phyloP scores from a whole-genome alignment of 1,140 invertebrate species.

The Prorops nasuta region DNA sequence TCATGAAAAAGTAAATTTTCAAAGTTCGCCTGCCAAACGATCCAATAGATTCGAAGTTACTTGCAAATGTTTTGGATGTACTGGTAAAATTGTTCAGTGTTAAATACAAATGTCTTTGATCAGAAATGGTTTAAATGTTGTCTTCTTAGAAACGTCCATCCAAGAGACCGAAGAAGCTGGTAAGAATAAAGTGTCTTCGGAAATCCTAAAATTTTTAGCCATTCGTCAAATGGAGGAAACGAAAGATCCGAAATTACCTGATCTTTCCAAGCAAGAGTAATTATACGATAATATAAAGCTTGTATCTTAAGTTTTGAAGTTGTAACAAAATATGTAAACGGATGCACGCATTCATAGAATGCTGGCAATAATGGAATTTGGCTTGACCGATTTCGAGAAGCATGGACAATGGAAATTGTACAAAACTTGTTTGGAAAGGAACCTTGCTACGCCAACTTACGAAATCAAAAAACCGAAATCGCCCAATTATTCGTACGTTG shows the following conservation, averaged over 20 bases:
- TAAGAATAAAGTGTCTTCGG: slow-evolving; percentile 22
- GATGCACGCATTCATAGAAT: slow-evolving; percentile 26
- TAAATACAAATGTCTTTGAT: too few relatives aligned
- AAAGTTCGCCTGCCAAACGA: too few relatives aligned
- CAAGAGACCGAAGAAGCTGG: too few relatives aligned
- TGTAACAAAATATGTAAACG: too few relatives aligned
- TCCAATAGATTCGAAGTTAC: neutral
- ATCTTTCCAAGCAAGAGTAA: slow-evolving; percentile 23
- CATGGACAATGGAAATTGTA: slow-evolving; percentile 24
- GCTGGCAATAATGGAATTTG: slow-evolving; percentile 20
- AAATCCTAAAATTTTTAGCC: slow-evolving; percentile 24
- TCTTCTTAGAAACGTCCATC: too few relatives aligned
- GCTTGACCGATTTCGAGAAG: slow-evolving; percentile 3
- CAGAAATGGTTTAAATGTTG: too few relatives aligned
- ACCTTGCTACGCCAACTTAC: slow-evolving; percentile 17
- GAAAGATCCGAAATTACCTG: slow-evolving; percentile 5
- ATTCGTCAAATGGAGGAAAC: slow-evolving; percentile 21
- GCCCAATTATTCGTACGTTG: slow-evolving; percentile 2
- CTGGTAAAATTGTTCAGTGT: neutral
- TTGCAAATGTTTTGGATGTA: neutral
- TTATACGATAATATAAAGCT: too few relatives aligned
- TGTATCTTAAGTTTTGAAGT: too few relatives aligned
- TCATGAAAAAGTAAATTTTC: too few relatives aligned
- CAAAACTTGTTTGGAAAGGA: slow-evolving; percentile 24
- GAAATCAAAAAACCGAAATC: neutral